Percentiles rank a stretch among this genome's conserved stretches.
These are phyloP conservation scores for Eurytoma adleriae DNA, from an alignment of 2,888 invertebrate species.

Conservation along the genomic window DNA sequence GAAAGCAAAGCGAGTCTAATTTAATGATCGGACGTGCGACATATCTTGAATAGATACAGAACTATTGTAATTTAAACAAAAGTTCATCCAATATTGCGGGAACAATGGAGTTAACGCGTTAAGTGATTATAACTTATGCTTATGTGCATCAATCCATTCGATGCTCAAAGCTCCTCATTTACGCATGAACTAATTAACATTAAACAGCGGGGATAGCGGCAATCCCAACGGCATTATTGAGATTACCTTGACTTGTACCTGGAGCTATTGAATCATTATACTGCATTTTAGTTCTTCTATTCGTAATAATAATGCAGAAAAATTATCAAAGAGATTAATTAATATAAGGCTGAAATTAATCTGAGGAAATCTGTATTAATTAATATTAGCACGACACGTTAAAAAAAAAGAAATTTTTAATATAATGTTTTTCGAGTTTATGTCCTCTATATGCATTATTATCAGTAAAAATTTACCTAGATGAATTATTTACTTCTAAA, in stretches of 20 bases:
- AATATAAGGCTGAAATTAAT: too few relatives aligned
- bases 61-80: constrained; percentile 19
- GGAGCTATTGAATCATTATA: not conserved
- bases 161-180: constrained; percentile 36
- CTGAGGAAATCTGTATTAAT: too few relatives aligned
- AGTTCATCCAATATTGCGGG: not conserved
- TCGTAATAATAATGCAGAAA: not conserved
- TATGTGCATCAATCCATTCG: constrained; percentile 18
- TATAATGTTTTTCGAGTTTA: too few relatives aligned
- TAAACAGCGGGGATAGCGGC: constrained; percentile 18
- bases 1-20: too few relatives aligned
- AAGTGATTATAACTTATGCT: constrained; percentile 38
- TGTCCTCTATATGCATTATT: too few relatives aligned
- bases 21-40: too few relatives aligned
- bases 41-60: not conserved
- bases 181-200: constrained; percentile 42
- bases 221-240: constrained; percentile 1
- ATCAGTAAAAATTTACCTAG: too few relatives aligned
- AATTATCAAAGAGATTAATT: not conserved
- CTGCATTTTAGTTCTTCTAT: not conserved
- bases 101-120: constrained; percentile 12
- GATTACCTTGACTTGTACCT: not conserved
- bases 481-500: too few relatives aligned
- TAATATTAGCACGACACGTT: too few relatives aligned
- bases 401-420: too few relatives aligned